Conservation (phyloP, 1,140 invertebrate species). For the Ceratitis capitata region DNA sequence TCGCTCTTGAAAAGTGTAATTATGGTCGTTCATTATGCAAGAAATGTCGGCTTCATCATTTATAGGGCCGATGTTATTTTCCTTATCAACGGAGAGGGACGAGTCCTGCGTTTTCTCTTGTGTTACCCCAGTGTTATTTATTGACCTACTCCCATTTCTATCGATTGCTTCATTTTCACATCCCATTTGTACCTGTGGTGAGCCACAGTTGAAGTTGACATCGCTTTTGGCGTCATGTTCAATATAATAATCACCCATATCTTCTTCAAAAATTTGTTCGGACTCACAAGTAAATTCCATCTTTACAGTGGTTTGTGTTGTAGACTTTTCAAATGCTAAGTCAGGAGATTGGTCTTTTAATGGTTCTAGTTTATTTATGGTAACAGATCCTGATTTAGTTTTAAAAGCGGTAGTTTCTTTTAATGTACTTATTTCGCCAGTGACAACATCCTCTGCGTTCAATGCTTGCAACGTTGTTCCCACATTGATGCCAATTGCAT, state of each 20-base stretch:
- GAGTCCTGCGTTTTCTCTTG: neutral
- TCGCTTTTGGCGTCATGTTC: neutral
- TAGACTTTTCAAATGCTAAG: neutral
- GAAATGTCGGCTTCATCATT: constrained; percentile 30
- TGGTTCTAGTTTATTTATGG: neutral
- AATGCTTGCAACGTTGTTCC: neutral
- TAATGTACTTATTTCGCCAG: neutral
- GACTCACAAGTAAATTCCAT: constrained; percentile 2
- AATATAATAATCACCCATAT: neutral
- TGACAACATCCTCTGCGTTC: neutral
- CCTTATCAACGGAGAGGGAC: neutral
- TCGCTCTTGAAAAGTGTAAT: constrained; percentile 51
- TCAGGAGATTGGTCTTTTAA: neutral
- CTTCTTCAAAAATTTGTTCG: neutral
- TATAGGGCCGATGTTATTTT: neutral
- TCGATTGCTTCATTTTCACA: neutral
- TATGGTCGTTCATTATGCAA: constrained; percentile 53
- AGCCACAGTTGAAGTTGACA: neutral
- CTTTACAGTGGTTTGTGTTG: neutral
- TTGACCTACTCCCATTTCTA: too few relatives aligned
- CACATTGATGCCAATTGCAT: neutral
- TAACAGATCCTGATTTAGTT: too few relatives aligned
- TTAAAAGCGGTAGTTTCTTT: neutral
- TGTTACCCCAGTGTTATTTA: too few relatives aligned
- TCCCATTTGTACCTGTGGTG: neutral